phyloP scores from a whole-genome alignment of 2,888 invertebrate species.

The Nomada lathburiana region DNA sequence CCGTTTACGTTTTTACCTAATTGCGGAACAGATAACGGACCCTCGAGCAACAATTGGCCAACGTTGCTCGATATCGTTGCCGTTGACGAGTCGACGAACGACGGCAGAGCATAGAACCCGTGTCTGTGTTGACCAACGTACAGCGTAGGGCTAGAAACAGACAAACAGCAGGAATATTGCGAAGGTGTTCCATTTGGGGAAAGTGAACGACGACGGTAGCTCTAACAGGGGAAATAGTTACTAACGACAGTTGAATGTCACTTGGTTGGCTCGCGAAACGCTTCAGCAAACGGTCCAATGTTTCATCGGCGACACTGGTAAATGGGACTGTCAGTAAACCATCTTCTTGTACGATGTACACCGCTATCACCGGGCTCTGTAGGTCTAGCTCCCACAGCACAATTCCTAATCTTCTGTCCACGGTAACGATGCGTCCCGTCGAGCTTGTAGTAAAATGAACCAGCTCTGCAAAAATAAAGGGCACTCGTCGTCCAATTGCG shows the following conservation, averaged over 20 bases:
- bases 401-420: conserved; percentile 92
- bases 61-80: conserved; percentile 92
- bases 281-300: conserved; percentile 88
- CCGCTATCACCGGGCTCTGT: conserved; percentile 95
- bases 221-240: conserved; percentile 48
- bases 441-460: conserved; percentile 96
- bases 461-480: conserved; percentile 86
- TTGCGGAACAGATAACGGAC: conserved; percentile 86
- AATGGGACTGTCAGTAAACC: conserved; percentile 94
- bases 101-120: conserved; percentile 96
- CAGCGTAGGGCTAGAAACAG: conserved; percentile 90
- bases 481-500: too few species aligned
- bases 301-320: conserved; percentile 94
- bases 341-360: conserved; percentile 91
- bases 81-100: conserved; percentile 95
- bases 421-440: conserved; percentile 93
- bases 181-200: too few species aligned
- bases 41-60: conserved; percentile 90
- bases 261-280: conserved; percentile 83
- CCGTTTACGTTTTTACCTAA: conserved; percentile 74
- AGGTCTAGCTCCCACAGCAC: conserved; percentile 95
- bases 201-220: too few species aligned
- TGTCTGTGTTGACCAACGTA: conserved; percentile 95
- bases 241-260: conserved; percentile 86
- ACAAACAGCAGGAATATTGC: background rate